phyloP scores from a whole-genome alignment of 2,797 vertebrate species.

The Anolis apletophallus region DNA sequence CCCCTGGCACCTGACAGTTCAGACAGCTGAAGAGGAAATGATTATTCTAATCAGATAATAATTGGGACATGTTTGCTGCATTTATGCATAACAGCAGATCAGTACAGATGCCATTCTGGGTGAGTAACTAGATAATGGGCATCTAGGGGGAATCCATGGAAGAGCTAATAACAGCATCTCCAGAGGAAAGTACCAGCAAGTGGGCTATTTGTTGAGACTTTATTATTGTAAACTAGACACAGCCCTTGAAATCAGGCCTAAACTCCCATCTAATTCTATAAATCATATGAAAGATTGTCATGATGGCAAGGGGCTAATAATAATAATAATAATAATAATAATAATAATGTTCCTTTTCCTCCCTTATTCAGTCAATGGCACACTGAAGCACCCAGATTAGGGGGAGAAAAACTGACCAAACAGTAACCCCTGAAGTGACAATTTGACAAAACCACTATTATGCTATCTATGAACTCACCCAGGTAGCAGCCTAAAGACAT shows the following conservation, averaged over 20 bases:
- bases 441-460: not conserved
- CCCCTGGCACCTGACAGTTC: not conserved
- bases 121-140: slow-evolving; percentile 22
- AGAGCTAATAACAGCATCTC: slow-evolving; percentile 31
- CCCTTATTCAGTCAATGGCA: not conserved
- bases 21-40: slow-evolving; percentile 31
- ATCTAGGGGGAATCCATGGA: slow-evolving; percentile 19
- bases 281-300: not conserved
- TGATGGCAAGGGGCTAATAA: not conserved
- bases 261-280: not conserved
- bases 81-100: slow-evolving; percentile 19
- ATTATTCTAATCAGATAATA: slow-evolving; percentile 40
- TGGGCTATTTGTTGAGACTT: slow-evolving; percentile 23
- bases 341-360: no score
- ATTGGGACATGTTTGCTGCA: slow-evolving; percentile 21
- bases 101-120: slow-evolving; percentile 33
- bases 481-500: not conserved
- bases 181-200: slow-evolving; percentile 20
- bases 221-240: slow-evolving; percentile 5
- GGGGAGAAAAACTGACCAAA: not conserved
- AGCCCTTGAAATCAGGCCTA: not conserved
- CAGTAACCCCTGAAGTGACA: not conserved
- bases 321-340: no score
- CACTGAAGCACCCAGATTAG: not conserved
- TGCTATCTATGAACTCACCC: not conserved